Evolutionary conservation across 1,140 invertebrate species (phyloP), one percentile per base, ranked within the genome.

Genomic region (Apocrypta bakeri): DNA sequence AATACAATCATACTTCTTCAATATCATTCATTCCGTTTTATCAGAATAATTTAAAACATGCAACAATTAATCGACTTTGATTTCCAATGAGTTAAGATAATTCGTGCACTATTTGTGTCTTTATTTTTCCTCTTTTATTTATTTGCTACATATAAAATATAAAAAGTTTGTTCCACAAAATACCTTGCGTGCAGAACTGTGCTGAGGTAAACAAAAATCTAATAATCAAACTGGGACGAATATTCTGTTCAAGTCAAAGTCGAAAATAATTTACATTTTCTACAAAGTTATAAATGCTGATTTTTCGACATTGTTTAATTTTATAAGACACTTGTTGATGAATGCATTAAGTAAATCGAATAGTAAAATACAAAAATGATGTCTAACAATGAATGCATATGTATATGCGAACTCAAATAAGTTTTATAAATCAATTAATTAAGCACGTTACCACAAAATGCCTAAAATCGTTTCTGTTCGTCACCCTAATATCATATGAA

Each of bases 121-220:
- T 74, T 66, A 56, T 56, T 81, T 66, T 81, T 48, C 68, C 7
- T 24, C 8, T 69, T 77, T 78, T 82, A 40, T 82, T 82, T 75
- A 76, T 82, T 82, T 72, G 81, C 40, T 82, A 82, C 75, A 82
- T 77, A 83, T 73, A 73, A 82, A 77, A 83, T 83, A 83, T 73
- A 83, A 72, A 83, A 83, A 83, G 75, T 31, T 83, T 78, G 68
- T 64, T 78, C 37, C 31, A 25, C 56, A 78, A 73, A 42, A 71
- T 8, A 73, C 31, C 33, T 83, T 48, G 12, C 25, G 63, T 78
- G 78, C 29, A 82, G 64, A 73, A 83, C 78, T 42, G 73, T 24
- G 42, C 31, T 6, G 31, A 83, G 68, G 56, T 78, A 78, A 68
- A 75, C n/a, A 42, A 37, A 42, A 37, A 77, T 12, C 21, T 77